Evolutionary conservation across 1,140 invertebrate genomes (phyloP), one percentile per base, ranked within the genome.

Genomic region (Drosophila truncata): DNA sequence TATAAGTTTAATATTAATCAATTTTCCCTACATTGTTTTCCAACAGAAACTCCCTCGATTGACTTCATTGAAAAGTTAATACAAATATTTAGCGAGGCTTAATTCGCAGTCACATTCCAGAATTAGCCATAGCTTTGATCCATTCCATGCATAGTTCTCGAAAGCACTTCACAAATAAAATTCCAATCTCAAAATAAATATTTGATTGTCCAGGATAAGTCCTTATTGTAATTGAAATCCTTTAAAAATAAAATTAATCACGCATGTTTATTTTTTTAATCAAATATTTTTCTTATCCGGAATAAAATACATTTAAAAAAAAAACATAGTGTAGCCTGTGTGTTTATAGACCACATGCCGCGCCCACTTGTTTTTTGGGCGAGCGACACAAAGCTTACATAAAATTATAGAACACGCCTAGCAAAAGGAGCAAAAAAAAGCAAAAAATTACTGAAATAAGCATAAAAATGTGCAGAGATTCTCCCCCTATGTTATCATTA

Each of bases 371-470:
- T 54, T 62, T 47, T 73, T 47, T 41, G 64, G 63, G 39, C 33
- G 37, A 52, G 25, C 49, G 41, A 31, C 46, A 57, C 50, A 60
- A 50, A 25, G 71, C 73, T 81, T 81, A 81, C 71, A 81, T 81
- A 81, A 64, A 82, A 77, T 81, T 82, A 78, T 64, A 62, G 49
- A 82, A 81, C 80, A 70, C 75, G 75, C 75, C 76, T 71, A 81
- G 72, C 39, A 46, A 55, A 60, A 31, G 41, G 47, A n/a, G 63
- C 50, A 27, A 44, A 55, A 66, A 74, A 29, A n/a, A 2, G 10
- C n/a, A 46, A 52, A 63, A 33, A 85, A 78, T 74, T 72, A 74
- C 57, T 67, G 49, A 64, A 83, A 78, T 80, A 83, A 77, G 52
- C 77, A 58, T 63, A 70, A 81, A 81, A 87, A 66, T 70, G 72